These are phyloP conservation scores for Myotis lucifugus DNA, from an alignment of 2,113 vertebrate species.

Conservation along the genomic window DNA sequence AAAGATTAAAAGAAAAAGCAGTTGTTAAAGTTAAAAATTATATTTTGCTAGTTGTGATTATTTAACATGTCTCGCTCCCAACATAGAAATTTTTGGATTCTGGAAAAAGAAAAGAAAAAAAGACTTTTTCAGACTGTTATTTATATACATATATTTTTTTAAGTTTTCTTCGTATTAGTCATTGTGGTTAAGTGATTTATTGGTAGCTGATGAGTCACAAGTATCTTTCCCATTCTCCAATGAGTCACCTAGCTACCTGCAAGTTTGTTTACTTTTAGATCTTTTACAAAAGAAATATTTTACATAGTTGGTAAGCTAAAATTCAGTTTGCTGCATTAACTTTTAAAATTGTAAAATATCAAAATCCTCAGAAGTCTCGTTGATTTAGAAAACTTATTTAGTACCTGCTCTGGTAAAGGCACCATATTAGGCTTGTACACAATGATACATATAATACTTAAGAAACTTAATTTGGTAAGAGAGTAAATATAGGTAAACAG, in stretches of 20 bases:
- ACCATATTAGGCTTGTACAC: background rate
- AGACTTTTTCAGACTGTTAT: background rate
- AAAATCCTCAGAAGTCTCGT: conserved; percentile 35
- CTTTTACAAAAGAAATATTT: conserved; percentile 54
- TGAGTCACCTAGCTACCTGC: conserved; percentile 59
- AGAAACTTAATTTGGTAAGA: conserved; percentile 28
- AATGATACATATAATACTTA: background rate
- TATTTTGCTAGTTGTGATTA: background rate
- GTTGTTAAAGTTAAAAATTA: conserved; percentile 46
- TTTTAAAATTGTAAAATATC: conserved; percentile 33
- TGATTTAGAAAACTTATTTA: conserved; percentile 49
- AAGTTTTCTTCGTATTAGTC: conserved; percentile 56
- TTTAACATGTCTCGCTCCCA: background rate
- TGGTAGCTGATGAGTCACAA: conserved; percentile 60
- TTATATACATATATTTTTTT: background rate
- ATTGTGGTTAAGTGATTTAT: conserved; percentile 64
- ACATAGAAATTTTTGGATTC: conserved; percentile 29
- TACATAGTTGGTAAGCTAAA: conserved; percentile 21
- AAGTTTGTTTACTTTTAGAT: conserved; percentile 66
- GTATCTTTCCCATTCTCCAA: conserved; percentile 42
- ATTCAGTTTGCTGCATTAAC: conserved; percentile 34
- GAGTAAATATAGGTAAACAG: background rate
- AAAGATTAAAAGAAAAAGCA: background rate
- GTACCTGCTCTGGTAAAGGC: background rate
- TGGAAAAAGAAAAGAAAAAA: background rate